Base-by-base conservation (phyloP, 2,888 invertebrate species). In the Noctua janthina region DNA sequence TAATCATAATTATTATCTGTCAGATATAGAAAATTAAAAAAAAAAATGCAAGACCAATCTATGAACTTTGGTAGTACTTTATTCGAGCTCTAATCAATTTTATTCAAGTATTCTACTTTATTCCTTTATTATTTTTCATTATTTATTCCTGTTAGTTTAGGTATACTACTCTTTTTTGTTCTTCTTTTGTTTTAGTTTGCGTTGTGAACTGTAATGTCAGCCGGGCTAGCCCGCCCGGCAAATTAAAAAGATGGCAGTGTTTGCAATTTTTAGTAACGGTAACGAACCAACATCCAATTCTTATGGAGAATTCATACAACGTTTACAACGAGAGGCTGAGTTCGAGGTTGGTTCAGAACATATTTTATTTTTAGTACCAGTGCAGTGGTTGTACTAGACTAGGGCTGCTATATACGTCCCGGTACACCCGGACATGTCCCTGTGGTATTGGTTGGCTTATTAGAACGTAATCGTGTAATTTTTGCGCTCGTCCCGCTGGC, bases 231-330 rank as follows among this genome's bases (percentile, higher is more conserved):
- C 7, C 13, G 15, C 39, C 51, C 35, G 56, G 43, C 15, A 70
- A 82, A 72, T 77, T 68, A 20, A 68, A 79, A 84, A 83, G 69
- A 86, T 86, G 86, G 87, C 86, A 74, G 66, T 76, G 1, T 87
- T 86, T 84, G 76, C 70, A 59, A 66, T 71, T 62, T 87, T 76
- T 2, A 71, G 73, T 35, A 49, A 46, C 10, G 15, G 11, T 66
- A 43, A 68, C 17, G 78, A 84, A 71, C 71, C 70, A 76, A 76
- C 54, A 23, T 7, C 67, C 6, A 29, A 70, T 49, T 73, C 84
- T 0, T 87, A 78, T 59, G 70, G 13, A 74, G 51, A n/a, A 10
- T 66, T 87, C 20, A 78, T 87, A 74, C 4, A 76, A n/a, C 77
- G 73, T 35, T 59, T 86, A 29, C 75, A 77, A 51, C n/a, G 23